Base-by-base conservation (phyloP, 2,113 vertebrate genomes). In the Urocitellus parryii region DNA sequence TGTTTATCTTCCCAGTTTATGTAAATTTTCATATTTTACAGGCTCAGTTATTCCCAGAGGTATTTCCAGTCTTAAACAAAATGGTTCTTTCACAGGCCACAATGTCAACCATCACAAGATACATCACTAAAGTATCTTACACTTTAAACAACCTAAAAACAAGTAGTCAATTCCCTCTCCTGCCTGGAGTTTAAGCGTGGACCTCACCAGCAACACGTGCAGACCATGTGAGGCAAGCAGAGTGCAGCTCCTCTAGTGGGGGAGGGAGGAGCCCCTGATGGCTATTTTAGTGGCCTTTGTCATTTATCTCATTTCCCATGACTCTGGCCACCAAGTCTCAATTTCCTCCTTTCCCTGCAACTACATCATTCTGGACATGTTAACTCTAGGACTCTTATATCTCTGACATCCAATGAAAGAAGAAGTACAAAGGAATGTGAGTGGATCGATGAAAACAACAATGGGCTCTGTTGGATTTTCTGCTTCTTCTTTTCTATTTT, bases 11-110 rank as follows among this genome's bases (percentile, higher is more conserved):
- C 68, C 29, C 27, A 81, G 18, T 51, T 89, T 91, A 29, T 27
- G 27, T 89, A 88, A 88, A 82, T 79, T 48, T 85, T 94, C 82
- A 39, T 88, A 87, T 88, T 91, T 94, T 74, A 80, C 20, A 89
- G 70, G 34, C 48, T 83, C 17, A 22, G 13, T 70, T 81, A 67
- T 65, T 89, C 90, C 90, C n/a, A 1, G 65, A 56, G 86, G 18
- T 76, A 42, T 84, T 84, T 84, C 37, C 73, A 48, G 34, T 73
- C 79, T 76, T 76, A 74, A 90, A 67, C 65, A 29, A 93, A 93
- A 82, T 24, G 29, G 45, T 73, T 83, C 63, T 89, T 81, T 91
- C 42, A 27, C 67, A 79, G 94, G 79, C 63, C 58, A 67, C 73
- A 56, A 8, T 87, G 87, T 93, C 85, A 76, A 81, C 65, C 51